Evolutionary conservation across 1,140 invertebrate species (phyloP).

Genomic region (Heliconius hermathena): DNA sequence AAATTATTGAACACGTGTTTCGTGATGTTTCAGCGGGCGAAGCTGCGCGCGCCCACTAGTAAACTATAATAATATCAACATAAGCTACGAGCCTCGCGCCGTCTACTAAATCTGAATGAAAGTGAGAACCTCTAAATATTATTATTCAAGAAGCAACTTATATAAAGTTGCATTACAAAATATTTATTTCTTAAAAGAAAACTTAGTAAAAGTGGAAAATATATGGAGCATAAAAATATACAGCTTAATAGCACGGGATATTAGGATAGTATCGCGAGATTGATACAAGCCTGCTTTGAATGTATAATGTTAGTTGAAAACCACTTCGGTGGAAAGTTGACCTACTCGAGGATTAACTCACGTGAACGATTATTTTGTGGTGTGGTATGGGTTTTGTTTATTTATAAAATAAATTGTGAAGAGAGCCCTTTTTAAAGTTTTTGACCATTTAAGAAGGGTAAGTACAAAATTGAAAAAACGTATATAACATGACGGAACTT

Average conservation of each 20-base stretch:
- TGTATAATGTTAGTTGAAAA: constrained; percentile 18
- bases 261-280: constrained; percentile 13
- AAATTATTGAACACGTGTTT: too few species aligned
- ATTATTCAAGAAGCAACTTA: not conserved
- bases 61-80: too few species aligned
- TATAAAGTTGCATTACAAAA: not conserved
- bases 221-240: constrained; percentile 15
- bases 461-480: too few species aligned
- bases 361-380: not conserved
- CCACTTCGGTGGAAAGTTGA: not conserved
- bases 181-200: not conserved
- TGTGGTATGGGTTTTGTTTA: not conserved
- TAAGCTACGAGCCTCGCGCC: too few species aligned
- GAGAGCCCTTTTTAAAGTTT: too few species aligned
- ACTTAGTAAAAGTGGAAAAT: not conserved
- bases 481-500: too few species aligned
- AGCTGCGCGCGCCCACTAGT: too few species aligned
- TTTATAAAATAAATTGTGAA: too few species aligned
- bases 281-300: constrained; percentile 24
- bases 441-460: too few species aligned
- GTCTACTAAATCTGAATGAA: not conserved
- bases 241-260: constrained; percentile 9
- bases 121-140: not conserved
- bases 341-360: constrained; percentile 3
- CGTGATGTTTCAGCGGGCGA: too few species aligned